Conservation (phyloP, 2,888 invertebrate genomes). For the Drosophila siamana region DNA sequence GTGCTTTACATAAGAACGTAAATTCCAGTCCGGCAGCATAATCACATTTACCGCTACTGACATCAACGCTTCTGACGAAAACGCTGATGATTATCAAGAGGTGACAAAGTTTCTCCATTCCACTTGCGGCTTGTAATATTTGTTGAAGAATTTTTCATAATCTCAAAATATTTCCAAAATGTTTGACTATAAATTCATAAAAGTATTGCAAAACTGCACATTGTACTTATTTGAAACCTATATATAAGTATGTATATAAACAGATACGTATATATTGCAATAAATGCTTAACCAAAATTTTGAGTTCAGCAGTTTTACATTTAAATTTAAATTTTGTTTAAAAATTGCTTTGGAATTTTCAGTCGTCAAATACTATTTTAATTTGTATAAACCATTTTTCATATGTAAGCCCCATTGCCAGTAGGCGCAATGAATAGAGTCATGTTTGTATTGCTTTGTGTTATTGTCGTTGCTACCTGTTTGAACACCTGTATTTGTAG, state of each 20-base stretch:
- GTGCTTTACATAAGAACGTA: neutral
- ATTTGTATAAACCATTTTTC: too few species aligned
- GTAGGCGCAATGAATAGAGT: conserved; percentile 63
- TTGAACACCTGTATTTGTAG: conserved; percentile 4
- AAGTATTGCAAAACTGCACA: neutral
- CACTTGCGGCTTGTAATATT: too few species aligned
- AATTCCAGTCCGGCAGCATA: conserved; percentile 4
- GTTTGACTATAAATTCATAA: neutral
- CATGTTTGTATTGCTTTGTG: conserved; percentile 37
- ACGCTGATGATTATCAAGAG: conserved; percentile 4
- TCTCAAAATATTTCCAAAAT: neutral
- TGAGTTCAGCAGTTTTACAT: too few species aligned
- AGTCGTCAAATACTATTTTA: too few species aligned
- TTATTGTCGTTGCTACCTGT: too few species aligned
- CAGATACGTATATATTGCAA: too few species aligned
- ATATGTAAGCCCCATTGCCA: too few species aligned
- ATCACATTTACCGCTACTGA: conserved; percentile 4
- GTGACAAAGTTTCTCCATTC: neutral
- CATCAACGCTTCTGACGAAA: neutral
- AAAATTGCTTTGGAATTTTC: too few species aligned
- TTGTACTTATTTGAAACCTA: too few species aligned
- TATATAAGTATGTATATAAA: too few species aligned
- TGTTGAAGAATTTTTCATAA: neutral
- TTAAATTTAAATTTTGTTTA: too few species aligned
- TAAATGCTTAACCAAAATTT: neutral